phyloP scores from a whole-genome alignment of 2,888 invertebrate genomes.

The Ornithoptera alexandrae region DNA sequence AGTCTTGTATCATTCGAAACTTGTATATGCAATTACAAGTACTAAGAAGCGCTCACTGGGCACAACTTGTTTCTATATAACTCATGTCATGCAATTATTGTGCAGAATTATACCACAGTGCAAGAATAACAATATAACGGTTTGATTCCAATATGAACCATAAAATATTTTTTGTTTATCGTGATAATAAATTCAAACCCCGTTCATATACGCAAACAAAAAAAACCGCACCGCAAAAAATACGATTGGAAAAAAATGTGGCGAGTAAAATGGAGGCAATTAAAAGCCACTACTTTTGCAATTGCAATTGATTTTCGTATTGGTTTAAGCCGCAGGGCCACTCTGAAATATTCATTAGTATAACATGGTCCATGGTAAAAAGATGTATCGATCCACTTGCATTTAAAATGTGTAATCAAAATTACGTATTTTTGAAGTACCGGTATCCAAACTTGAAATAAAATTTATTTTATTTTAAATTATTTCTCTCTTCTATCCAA shows the following conservation, averaged over 20 bases:
- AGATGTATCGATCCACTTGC: background rate
- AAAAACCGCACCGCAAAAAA: conserved; percentile 26
- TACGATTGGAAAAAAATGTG: conserved; percentile 25
- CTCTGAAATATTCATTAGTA: conserved; percentile 14
- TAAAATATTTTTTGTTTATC: conserved; percentile 18
- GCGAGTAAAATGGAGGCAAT: conserved; percentile 29
- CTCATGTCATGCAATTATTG: background rate
- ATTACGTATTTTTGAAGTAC: too few relatives aligned
- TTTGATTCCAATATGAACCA: background rate
- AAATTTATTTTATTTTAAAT: too few relatives aligned
- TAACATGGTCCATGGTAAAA: background rate
- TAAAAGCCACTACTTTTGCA: conserved; percentile 28
- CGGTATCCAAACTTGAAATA: too few relatives aligned
- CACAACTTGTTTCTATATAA: background rate
- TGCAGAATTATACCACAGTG: background rate
- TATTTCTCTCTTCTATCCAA: too few relatives aligned
- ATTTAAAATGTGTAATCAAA: background rate
- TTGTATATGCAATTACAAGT: too few relatives aligned
- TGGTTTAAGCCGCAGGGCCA: conserved; percentile 25
- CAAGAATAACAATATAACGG: background rate
- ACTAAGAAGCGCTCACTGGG: too few relatives aligned
- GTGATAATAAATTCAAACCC: conserved; percentile 28
- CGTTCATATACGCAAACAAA: conserved; percentile 18
- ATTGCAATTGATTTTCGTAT: conserved; percentile 27
- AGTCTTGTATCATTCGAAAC: too few relatives aligned